Evolutionary conservation across 1,140 invertebrate species (phyloP), one percentile per base, ranked within the genome.

Genomic region (Oryctes rhinoceros): DNA sequence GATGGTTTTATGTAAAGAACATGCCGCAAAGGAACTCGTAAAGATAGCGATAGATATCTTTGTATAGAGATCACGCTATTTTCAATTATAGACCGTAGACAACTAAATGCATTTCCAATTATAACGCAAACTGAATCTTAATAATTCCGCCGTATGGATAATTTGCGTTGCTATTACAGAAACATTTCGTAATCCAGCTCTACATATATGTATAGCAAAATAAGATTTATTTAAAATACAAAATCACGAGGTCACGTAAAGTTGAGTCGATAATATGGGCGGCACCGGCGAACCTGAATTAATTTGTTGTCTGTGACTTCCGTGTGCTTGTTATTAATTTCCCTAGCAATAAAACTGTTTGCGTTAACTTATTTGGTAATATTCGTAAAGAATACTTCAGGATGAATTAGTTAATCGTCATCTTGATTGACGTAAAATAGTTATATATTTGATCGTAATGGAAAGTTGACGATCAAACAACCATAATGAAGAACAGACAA

Each of bases 191-290:
- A 76, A 76, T 76, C 47, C 10, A 20, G 15, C 4, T 37, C 75
- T 49, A 47, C 47, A 76, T 76, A 44, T 76, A 48, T 49, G 75
- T 49, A 48, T 76, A 49, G 37, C 30, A 76, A 76, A 76, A 76
- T 76, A 76, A 76, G 75, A 76, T 76, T 76, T 76, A 76, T 76
- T 44, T 76, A 76, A 76, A 76, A 49, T 76, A 76, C 39, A 76
- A 49, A 47, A 76, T 48, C 75, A 76, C 75, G 75, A 76, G 75
- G 75, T 76, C 75, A 76, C 75, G 65, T 71, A 71, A 71, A 71
- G 65, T 71, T 71, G 65, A 71, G 65, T 13, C 75, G 39, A 76
- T 76, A 47, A 76, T 35, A 76, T 76, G 37, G 75, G 75, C 75
- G 75, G 75, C 47, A 35, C 65, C 35, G 65, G 18, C 75, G 18